Conservation (phyloP, 2,113 vertebrate species). For the Arizona elegans region DNA sequence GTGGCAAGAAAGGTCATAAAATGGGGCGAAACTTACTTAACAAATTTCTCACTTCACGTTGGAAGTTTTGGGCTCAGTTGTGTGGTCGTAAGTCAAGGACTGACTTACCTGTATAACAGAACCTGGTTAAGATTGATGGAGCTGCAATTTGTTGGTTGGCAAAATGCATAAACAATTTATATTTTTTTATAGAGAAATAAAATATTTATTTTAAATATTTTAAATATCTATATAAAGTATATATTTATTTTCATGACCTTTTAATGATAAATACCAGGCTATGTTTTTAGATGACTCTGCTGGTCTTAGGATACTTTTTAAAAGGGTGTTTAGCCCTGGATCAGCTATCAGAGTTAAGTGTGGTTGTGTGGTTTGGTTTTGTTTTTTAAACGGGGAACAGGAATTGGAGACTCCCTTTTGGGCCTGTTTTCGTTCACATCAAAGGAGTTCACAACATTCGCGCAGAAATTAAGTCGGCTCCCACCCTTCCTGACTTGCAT, state of each 20-base stretch:
- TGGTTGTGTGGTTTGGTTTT: background rate
- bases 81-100: too few species aligned
- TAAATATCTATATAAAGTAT: too few species aligned
- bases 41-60: too few species aligned
- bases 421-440: background rate
- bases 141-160: too few species aligned
- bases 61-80: too few species aligned
- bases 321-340: background rate
- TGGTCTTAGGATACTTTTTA: background rate
- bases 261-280: background rate
- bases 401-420: background rate
- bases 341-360: background rate
- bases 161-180: too few species aligned
- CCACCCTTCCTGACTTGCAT: conserved; percentile 1
- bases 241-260: background rate
- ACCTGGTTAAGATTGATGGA: too few species aligned
- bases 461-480: background rate
- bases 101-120: too few species aligned
- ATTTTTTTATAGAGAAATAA: background rate
- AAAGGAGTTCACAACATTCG: background rate
- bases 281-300: background rate
- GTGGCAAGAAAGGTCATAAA: too few species aligned
- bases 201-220: too few species aligned
- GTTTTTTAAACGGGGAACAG: background rate
- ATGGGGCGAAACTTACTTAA: too few species aligned